Base-by-base conservation (phyloP, 2,113 vertebrate genomes). In the Macaca nemestrina region DNA sequence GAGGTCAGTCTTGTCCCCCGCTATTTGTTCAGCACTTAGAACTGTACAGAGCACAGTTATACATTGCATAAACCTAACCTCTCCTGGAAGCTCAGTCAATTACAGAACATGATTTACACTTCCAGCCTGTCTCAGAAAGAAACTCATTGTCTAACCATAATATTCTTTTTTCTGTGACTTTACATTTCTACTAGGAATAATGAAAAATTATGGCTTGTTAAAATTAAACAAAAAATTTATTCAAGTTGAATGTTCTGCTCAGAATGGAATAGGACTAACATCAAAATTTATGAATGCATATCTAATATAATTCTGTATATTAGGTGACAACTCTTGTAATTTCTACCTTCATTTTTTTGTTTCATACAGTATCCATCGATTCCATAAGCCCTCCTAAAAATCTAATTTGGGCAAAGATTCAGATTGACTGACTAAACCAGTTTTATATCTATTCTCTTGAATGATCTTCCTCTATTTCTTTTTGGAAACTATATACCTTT, bases 311-410 rank as follows among this genome's bases (percentile, higher is more conserved):
- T 59, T 80, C 25, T 90, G 11, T 38, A 30, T 25, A 52, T 27
- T 59, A 93, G 6, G 11, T 57, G 68, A 83, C 27, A 93, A 70
- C 13, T 17, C 30, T 94, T 75, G 2, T 32, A 57, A 90, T 87
- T 23, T 23, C 35, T 86, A 13, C 43, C 40, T 67, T 84, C 50
- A 50, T 73, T 67, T 82, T 75, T 75, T 79, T 32, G 22, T 87
- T 81, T 79, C 40, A 52, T 40, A 20, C 25, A 76, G 87, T 76
- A 70, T n/a, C 23, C 55, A 84, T 30, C 72, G 8, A 97, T 86
- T 64, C 32, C 10, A 32, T 72, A 93, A 93, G 22, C 5, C 27
- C 78, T 76, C 40, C 67, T 96, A n/a, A 93, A 91, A 97, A 86
- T 72, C 13, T 72, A 20, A 38, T 2, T 55, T 83, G 75, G 43